phyloP scores from a whole-genome alignment of 2,797 vertebrate species.

The Galagoides demidoff region DNA sequence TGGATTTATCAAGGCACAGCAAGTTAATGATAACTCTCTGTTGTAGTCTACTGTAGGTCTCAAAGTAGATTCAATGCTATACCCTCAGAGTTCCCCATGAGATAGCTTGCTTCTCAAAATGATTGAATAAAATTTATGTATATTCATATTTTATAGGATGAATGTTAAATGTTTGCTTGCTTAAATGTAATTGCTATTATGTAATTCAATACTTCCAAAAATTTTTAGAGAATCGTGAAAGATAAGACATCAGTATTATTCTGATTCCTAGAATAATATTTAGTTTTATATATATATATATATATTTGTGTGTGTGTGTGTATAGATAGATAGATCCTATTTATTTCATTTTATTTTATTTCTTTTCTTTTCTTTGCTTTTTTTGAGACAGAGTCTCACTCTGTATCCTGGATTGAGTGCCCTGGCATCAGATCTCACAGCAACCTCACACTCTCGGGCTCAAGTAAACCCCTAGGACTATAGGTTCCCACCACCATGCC shows the following conservation, averaged over 20 bases:
- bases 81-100: neutral
- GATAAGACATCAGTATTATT: neutral
- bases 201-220: neutral
- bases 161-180: neutral
- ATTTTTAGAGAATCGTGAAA: neutral
- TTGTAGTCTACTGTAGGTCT: neutral
- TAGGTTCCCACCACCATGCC: too few species aligned
- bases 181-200: neutral
- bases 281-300: neutral
- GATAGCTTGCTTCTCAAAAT: neutral
- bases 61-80: neutral
- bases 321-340: too few species aligned
- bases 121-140: neutral
- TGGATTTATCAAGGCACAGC: neutral
- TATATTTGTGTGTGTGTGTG: too few species aligned
- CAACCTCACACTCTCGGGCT: too few species aligned
- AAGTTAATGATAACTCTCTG: neutral
- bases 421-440: too few species aligned
- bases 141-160: neutral
- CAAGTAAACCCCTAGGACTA: too few species aligned
- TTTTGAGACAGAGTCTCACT: too few species aligned
- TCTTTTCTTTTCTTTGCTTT: too few species aligned
- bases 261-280: neutral
- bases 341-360: too few species aligned
- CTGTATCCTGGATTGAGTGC: too few species aligned